A percentile compares a stretch with the other conserved stretches of the same genome.
Conservation (phyloP, 2,888 invertebrate genomes). For the Caenorhabditis sulstoni region DNA sequence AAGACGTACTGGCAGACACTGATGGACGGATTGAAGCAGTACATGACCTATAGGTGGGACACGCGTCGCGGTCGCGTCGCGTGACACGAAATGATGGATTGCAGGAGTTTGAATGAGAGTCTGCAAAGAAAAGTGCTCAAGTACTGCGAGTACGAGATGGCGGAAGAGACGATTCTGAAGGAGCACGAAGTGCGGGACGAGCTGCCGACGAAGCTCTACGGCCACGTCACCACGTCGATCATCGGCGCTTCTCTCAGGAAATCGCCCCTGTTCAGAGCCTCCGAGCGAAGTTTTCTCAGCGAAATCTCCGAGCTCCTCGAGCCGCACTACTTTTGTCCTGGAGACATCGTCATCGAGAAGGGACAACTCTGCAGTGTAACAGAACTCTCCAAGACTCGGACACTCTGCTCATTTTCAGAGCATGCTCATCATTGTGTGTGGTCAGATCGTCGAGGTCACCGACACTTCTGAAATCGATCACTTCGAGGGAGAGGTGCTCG, state of each 20-base stretch:
- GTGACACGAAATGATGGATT: background rate
- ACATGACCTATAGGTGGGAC: constrained; percentile 67
- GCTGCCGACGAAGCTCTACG: constrained; percentile 55
- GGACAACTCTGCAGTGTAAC: constrained; percentile 61
- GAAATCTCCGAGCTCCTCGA: constrained; percentile 48
- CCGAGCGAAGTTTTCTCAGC: constrained; percentile 49
- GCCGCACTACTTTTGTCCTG: constrained; percentile 59
- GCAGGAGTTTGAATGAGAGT: constrained; percentile 45
- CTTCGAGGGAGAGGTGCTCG: constrained; percentile 52
- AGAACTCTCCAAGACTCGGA: too few relatives aligned
- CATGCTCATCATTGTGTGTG: constrained; percentile 55
- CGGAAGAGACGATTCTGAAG: constrained; percentile 56
- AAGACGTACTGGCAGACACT: constrained; percentile 61
- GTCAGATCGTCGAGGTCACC: constrained; percentile 46
- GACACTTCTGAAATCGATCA: constrained; percentile 52
- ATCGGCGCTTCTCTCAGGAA: constrained; percentile 47
- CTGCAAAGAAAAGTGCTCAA: constrained; percentile 55
- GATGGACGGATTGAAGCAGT: constrained; percentile 69
- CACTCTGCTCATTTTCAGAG: constrained; percentile 39
- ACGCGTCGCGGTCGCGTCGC: background rate
- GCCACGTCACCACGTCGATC: constrained; percentile 53
- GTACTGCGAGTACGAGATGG: constrained; percentile 63
- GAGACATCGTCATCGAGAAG: constrained; percentile 61
- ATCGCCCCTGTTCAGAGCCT: constrained; percentile 45
- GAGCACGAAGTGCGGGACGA: constrained; percentile 59